phyloP scores from a whole-genome alignment of 2,888 invertebrate species.

The Hylaea fasciaria region DNA sequence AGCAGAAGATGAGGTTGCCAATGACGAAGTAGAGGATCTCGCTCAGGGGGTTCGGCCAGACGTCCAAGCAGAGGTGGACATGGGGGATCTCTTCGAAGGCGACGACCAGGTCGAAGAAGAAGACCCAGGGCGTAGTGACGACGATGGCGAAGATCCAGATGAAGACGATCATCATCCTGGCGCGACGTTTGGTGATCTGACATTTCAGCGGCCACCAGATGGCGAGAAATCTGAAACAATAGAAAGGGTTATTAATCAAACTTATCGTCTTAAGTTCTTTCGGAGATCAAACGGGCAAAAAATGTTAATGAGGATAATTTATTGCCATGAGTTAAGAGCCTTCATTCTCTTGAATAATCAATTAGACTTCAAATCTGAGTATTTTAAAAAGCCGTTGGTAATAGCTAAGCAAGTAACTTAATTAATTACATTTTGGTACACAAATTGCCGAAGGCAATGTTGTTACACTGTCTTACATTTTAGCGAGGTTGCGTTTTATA shows the following conservation, averaged over 20 bases:
- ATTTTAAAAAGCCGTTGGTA: too few species aligned
- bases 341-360: slow-evolving; percentile 12
- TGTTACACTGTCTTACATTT: too few species aligned
- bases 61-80: slow-evolving; percentile 91
- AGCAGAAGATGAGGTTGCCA: slow-evolving; percentile 95
- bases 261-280: slow-evolving; percentile 3
- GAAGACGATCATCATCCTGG: slow-evolving; percentile 93
- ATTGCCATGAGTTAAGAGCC: slow-evolving; percentile 5
- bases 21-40: slow-evolving; percentile 94
- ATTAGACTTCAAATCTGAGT: not conserved
- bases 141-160: slow-evolving; percentile 95
- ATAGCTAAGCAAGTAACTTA: too few species aligned
- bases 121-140: slow-evolving; percentile 95
- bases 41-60: slow-evolving; percentile 93
- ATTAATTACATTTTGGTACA: too few species aligned
- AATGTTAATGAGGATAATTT: slow-evolving; percentile 2
- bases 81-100: slow-evolving; percentile 90
- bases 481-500: too few species aligned
- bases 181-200: slow-evolving; percentile 95
- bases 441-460: too few species aligned
- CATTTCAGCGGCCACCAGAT: slow-evolving; percentile 97
- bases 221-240: slow-evolving; percentile 94
- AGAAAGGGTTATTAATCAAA: slow-evolving; percentile 36
- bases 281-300: slow-evolving; percentile 3
- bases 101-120: slow-evolving; percentile 93